phyloP scores from a whole-genome alignment of 2,888 invertebrate genomes.

The Phengaris alcon region DNA sequence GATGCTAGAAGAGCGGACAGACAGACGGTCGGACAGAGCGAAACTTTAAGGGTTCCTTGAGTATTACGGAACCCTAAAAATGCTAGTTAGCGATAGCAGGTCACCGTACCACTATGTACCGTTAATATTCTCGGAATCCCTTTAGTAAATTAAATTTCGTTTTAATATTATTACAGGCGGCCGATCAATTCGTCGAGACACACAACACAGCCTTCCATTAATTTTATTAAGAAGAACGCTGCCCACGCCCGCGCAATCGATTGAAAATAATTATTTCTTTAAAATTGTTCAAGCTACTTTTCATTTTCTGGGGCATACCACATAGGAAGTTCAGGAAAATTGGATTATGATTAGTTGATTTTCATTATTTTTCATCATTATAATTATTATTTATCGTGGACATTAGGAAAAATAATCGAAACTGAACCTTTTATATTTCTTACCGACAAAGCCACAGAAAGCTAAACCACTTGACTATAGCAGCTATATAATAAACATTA shows the following conservation, averaged over 20 bases:
- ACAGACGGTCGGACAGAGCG: too few relatives aligned
- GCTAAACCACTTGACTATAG: background rate
- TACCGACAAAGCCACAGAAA: background rate
- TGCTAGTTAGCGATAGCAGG: too few relatives aligned
- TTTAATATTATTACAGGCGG: conserved; percentile 28
- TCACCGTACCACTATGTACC: background rate
- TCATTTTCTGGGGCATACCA: too few relatives aligned
- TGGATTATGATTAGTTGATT: too few relatives aligned
- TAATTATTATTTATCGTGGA: too few relatives aligned
- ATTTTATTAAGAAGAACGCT: conserved; percentile 41
- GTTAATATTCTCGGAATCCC: conserved; percentile 19
- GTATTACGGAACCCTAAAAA: too few relatives aligned
- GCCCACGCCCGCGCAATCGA: conserved; percentile 31
- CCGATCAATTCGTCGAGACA: conserved; percentile 23
- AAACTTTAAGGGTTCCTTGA: too few relatives aligned
- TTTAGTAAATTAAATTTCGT: conserved; percentile 29
- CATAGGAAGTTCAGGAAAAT: too few relatives aligned
- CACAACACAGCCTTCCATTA: conserved; percentile 40
- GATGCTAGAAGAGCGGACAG: too few relatives aligned
- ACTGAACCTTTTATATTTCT: background rate
- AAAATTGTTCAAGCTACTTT: too few relatives aligned
- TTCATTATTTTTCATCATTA: too few relatives aligned
- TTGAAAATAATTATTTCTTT: background rate
- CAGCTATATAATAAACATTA: background rate
- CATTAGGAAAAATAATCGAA: background rate